A percentile compares a stretch with the other conserved stretches of the same genome.
These are phyloP conservation scores for Dufourea novaeangliae DNA, from an alignment of 1,140 invertebrate genomes.

Conservation along the genomic window DNA sequence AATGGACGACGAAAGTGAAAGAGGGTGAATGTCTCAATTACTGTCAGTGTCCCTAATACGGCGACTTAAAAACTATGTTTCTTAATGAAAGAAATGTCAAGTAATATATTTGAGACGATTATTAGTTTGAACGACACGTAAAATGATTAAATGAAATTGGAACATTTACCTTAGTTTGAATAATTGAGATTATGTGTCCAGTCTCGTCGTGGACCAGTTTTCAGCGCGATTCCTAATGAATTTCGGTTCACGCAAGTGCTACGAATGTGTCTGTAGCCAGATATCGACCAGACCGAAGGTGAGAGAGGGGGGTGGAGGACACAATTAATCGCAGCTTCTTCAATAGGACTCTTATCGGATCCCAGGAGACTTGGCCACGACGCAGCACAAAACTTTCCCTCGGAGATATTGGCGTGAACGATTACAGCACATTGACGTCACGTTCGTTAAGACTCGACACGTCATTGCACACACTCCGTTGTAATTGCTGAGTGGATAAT, in stretches of 20 bases:
- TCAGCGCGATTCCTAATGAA: neutral
- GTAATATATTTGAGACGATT: no score
- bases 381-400: constrained; percentile 47
- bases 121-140: no score
- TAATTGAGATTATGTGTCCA: no score
- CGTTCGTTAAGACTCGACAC: constrained; percentile 45
- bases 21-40: no score
- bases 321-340: constrained; percentile 61
- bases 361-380: neutral
- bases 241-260: constrained; percentile 28
- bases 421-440: constrained; percentile 60
- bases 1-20: no score
- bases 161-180: no score
- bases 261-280: constrained; percentile 20
- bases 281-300: constrained; percentile 32
- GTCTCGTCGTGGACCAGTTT: no score
- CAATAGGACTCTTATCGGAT: constrained; percentile 46
- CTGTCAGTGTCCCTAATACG: no score
- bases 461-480: constrained; percentile 35
- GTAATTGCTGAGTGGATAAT: constrained; percentile 46
- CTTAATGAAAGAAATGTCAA: no score
- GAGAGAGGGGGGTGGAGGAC: constrained; percentile 4
- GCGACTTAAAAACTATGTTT: no score
- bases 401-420: constrained; percentile 46
- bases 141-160: no score